Base-by-base conservation (phyloP, 2,113 vertebrate genomes). In the Jaculus jaculus region DNA sequence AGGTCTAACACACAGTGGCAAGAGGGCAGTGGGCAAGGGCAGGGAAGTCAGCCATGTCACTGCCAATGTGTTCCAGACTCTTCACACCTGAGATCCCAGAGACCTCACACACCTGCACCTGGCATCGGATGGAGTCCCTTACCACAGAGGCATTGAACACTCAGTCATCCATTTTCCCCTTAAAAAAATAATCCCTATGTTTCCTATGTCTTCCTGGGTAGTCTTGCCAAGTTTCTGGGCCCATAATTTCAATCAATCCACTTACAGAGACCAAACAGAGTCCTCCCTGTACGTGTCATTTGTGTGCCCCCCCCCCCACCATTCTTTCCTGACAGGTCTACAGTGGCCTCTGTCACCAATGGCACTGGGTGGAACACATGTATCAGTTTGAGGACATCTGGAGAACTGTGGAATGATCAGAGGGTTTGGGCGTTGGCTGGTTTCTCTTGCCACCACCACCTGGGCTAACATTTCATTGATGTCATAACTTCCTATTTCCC, bases 281-380 rank as follows among this genome's bases (percentile, higher is more conserved):
- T 21, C 81, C 77, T 80, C 42, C 81, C 18, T 51, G 32, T 12
- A 17, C 26, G 3, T 39, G 20, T 28, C 30, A 16, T 30, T 5
- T n/a, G 71, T 71, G 20, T 34, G 24, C 26, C 60, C n/a, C 24
- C 7, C 28, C n/a, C n/a, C n/a, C n/a, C 8, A 24, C 28, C 26
- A 8, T 9, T 65, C 37, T 73, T 3, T 42, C 72, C 78, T 73
- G 34, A 30, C 26, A 84, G 58, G 39, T 30, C 30, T 10, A 47
- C 80, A 18, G 28, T 5, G 26, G 72, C 61, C 77, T 86, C 54
- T 54, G 54, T 15, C 54, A 54, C 24, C 71, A 8, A 17, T 65
- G 5, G 0, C 32, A 2, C 1, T 15, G 16, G 28, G 20, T 18
- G 11, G 39, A 68, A 3, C 15, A 7, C 61, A 58, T 9, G 75